A percentile compares a stretch with the other conserved stretches of the same genome.
phyloP scores from a whole-genome alignment of 2,113 vertebrate species.

The Chamaetylas fuelleborni region DNA sequence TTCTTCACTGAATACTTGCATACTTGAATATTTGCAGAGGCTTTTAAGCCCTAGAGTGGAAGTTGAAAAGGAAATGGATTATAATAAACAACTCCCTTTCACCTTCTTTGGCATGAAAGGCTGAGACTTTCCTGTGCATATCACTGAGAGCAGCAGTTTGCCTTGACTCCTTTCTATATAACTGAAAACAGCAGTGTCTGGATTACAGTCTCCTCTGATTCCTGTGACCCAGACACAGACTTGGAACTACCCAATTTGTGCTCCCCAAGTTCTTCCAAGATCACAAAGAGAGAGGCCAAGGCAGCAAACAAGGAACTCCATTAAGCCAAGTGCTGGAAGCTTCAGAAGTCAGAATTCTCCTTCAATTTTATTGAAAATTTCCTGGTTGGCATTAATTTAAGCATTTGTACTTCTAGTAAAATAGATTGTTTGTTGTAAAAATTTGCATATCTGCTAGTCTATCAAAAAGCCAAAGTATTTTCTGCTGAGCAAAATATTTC shows the following conservation, averaged over 20 bases:
- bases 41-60: slow-evolving; percentile 1
- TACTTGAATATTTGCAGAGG: background rate
- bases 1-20: background rate
- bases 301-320: background rate
- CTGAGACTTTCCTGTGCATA: background rate
- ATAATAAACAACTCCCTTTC: slow-evolving; percentile 24
- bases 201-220: background rate
- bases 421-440: background rate
- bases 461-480: background rate
- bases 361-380: background rate
- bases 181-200: background rate
- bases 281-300: background rate
- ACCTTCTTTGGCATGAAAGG: background rate
- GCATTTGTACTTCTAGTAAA: background rate
- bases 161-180: background rate
- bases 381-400: background rate
- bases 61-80: slow-evolving; percentile 27
- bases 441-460: background rate
- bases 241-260: background rate
- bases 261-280: background rate
- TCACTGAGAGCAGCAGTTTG: background rate
- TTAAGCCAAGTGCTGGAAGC: background rate
- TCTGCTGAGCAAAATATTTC: background rate
- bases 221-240: background rate
- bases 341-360: background rate